phyloP scores from a whole-genome alignment of 2,888 invertebrate species.

The Willowsia nigromaculata region DNA sequence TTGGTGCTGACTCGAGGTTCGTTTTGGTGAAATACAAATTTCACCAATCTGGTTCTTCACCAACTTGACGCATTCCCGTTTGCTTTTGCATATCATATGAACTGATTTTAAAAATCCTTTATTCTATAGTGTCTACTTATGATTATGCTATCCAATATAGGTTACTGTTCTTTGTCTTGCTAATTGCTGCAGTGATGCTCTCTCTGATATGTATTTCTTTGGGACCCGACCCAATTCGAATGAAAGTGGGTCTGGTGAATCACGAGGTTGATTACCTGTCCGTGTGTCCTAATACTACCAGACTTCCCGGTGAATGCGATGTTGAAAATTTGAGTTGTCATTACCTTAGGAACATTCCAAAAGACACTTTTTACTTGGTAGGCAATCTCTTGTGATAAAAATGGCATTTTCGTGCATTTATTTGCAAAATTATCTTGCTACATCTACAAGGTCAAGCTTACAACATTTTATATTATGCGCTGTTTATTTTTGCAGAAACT shows the following conservation, averaged over 20 bases:
- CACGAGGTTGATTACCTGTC: conserved; percentile 40
- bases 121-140: too few relatives aligned
- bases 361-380: conserved; percentile 21
- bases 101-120: too few relatives aligned
- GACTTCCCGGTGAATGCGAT: conserved; percentile 35
- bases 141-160: neutral
- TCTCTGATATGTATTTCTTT: conserved; percentile 51
- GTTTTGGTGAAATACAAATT: too few relatives aligned
- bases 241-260: conserved; percentile 68
- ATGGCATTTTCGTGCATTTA: neutral
- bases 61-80: too few relatives aligned
- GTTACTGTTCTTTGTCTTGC: conserved; percentile 63
- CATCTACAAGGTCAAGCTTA: too few relatives aligned
- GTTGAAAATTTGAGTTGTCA: conserved; percentile 63
- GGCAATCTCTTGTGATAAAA: neutral
- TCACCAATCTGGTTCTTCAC: too few relatives aligned
- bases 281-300: neutral
- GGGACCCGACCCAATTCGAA: conserved; percentile 58
- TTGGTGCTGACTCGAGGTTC: too few relatives aligned
- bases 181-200: conserved; percentile 51
- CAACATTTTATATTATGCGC: too few relatives aligned
- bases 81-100: too few relatives aligned
- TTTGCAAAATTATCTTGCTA: too few relatives aligned
- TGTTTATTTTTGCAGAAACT: conserved; percentile 31
- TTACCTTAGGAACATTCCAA: conserved; percentile 50